Base-by-base conservation (phyloP, 2,797 vertebrate species). In the Ispidina picta region DNA sequence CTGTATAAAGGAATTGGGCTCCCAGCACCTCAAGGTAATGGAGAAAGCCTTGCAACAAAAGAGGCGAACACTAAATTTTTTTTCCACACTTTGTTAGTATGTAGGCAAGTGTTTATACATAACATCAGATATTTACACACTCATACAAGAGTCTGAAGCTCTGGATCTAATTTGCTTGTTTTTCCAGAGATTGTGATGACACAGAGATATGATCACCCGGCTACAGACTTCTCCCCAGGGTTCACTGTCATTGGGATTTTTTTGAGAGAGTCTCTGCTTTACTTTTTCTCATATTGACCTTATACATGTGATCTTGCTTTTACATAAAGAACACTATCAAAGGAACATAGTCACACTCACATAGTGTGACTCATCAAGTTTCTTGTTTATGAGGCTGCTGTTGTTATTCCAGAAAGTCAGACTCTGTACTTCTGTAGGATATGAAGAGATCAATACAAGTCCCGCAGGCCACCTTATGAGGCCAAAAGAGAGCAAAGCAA, bases 401-500 rank as follows among this genome's bases (percentile, higher is more conserved):
- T 48, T 82, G 28, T 12, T 69, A 1, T 79, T 78, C 22, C 19
- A 73, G 79, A 58, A 89, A 44, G 22, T 41, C 16, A 75, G 29
- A 0, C 15, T 52, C 12, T 22, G 3, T 54, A n/a, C 6, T 2
- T 58, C 28, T 41, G 28, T 76, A 70, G 29, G 2, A 2, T 15
- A n/a, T 25, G 33, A 75, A 68, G 25, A 60, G 18, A 15, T 22
- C 25, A 55, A 9, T 39, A 46, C 1, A 63, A 33, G 20, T 56
- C 23, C 22, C 52, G 23, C 10, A 83, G 52, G 8, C 33, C 8
- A 25, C 8, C 8, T 22, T 43, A 2, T 20, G 60, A 82, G n/a
- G 7, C 22, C 7, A 23, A 69, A 79, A 60, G 5, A 52, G n/a
- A 54, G 4, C 8, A 73, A 75, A 48, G 7, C 26, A 44, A 78